Evolutionary conservation across 2,113 vertebrate species (phyloP).

Genomic region (Amblyornis subalaris): DNA sequence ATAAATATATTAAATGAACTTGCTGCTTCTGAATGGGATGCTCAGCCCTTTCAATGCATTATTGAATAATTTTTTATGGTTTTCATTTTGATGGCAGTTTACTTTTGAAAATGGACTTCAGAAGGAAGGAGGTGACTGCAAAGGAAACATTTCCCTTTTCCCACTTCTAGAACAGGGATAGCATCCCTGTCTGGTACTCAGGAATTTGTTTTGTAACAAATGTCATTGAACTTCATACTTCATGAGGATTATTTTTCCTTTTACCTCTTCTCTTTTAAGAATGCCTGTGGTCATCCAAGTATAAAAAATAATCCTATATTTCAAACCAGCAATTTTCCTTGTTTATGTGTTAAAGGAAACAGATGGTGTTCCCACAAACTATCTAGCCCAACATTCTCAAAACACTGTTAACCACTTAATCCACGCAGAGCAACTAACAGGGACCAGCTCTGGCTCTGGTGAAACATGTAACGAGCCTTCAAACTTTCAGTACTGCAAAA

Average conservation of each 20-base stretch:
- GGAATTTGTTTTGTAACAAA: constrained; percentile 61
- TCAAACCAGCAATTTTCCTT: constrained; percentile 72
- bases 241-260: background rate
- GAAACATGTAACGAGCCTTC: background rate
- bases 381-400: constrained; percentile 26
- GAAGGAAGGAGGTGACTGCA: background rate
- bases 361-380: constrained; percentile 70
- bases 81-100: background rate
- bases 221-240: constrained; percentile 48
- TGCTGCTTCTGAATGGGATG: background rate
- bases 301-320: constrained; percentile 60
- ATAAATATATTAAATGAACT: background rate
- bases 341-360: constrained; percentile 72
- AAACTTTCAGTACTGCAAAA: background rate
- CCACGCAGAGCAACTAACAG: background rate
- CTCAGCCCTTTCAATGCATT: background rate
- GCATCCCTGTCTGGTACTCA: background rate
- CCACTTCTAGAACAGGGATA: background rate
- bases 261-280: constrained; percentile 56
- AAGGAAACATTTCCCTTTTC: background rate
- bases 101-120: background rate
- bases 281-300: constrained; percentile 69
- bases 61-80: background rate
- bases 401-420: constrained; percentile 27
- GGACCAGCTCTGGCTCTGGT: constrained; percentile 12